Evolutionary conservation across 1,140 invertebrate genomes (phyloP).

Genomic region (Panagrolaimus sp.): DNA sequence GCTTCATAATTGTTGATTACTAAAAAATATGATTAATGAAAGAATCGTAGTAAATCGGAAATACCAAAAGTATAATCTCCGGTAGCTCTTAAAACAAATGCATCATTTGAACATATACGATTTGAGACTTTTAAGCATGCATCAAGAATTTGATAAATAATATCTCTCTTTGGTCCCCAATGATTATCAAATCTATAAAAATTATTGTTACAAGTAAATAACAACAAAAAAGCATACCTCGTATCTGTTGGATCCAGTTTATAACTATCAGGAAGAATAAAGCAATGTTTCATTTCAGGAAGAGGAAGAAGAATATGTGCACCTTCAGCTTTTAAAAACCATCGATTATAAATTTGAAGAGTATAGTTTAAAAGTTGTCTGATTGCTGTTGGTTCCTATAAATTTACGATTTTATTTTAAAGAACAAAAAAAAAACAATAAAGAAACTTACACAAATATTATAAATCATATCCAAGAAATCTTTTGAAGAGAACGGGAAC

Average conservation of each 20-base stretch:
- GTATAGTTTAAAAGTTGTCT: slow-evolving; percentile 9
- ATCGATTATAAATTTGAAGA: slow-evolving; percentile 1
- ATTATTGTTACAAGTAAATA: too few species aligned
- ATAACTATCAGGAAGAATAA: too few species aligned
- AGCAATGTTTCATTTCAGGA: too few species aligned
- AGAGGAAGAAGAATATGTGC: too few species aligned
- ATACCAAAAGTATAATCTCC: neutral
- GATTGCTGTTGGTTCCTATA: neutral
- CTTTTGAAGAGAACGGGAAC: neutral
- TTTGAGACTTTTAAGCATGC: neutral
- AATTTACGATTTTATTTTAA: neutral
- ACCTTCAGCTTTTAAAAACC: too few species aligned
- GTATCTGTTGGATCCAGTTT: too few species aligned
- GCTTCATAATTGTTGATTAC: neutral
- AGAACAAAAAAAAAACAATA: too few species aligned
- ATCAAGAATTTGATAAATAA: neutral
- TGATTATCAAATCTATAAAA: neutral
- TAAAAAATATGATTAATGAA: neutral
- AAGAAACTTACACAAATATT: slow-evolving; percentile 12
- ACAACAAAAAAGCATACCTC: too few species aligned
- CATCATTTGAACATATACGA: neutral
- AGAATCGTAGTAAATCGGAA: neutral
- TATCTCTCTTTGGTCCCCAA: neutral
- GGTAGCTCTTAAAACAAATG: neutral
- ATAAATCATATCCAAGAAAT: neutral